Evolutionary conservation across 2,888 invertebrate species (phyloP).

Genomic region (Hyppa rectilinea): DNA sequence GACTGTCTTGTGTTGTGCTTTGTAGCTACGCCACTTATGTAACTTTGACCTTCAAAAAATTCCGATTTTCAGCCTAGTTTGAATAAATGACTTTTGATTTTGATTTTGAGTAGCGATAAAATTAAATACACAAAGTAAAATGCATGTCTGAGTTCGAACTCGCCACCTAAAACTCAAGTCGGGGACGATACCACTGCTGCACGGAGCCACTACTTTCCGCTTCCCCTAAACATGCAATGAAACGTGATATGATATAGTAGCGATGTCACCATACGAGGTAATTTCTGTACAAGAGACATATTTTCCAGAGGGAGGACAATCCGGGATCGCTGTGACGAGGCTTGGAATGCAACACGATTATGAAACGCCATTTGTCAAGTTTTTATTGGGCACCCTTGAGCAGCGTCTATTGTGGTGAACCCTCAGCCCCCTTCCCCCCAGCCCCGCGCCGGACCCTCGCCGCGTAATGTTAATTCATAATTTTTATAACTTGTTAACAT

Average conservation of each 20-base stretch:
- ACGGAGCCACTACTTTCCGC: no score
- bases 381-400: conserved; percentile 89
- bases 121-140: no score
- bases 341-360: conserved; percentile 89
- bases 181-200: no score
- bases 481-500: conserved; percentile 89
- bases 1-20: no score
- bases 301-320: conserved; percentile 82
- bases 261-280: conserved; percentile 66
- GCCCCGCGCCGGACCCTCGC: conserved; percentile 81
- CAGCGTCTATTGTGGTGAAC: conserved; percentile 82
- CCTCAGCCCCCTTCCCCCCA: conserved; percentile 65
- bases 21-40: no score
- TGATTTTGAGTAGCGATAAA: no score
- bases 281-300: conserved; percentile 77
- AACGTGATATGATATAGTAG: conserved; percentile 56
- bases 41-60: no score
- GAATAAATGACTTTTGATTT: no score
- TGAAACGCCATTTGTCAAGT: conserved; percentile 91
- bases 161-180: no score
- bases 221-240: conserved; percentile 28
- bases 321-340: conserved; percentile 83
- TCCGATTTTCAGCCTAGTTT: no score
- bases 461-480: conserved; percentile 87
- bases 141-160: no score